Percentiles rank a stretch among this genome's conserved stretches.
Conservation (phyloP, 1,140 invertebrate species). For the Drosophila paulistorum region DNA sequence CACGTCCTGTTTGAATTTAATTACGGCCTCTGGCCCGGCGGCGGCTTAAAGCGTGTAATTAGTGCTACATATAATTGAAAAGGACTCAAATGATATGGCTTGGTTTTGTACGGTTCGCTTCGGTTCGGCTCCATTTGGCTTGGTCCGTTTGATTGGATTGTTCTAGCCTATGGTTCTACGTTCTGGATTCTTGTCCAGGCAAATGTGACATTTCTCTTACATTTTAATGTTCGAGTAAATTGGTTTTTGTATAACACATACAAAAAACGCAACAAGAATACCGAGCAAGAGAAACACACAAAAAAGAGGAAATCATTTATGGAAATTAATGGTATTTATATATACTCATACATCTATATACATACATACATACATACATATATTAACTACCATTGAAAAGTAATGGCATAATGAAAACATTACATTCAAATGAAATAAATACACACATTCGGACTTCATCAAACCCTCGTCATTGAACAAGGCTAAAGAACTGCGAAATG, state of each 20-base stretch:
- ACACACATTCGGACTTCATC: not conserved
- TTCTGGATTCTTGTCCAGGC: constrained; percentile 8
- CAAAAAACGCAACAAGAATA: constrained; percentile 1
- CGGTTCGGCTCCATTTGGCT: not conserved
- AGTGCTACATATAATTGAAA: constrained; percentile 70
- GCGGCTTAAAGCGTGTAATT: constrained; percentile 69
- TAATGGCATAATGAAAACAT: constrained; percentile 3
- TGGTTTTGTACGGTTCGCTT: not conserved
- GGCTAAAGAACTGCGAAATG: too few species aligned
- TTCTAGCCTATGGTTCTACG: constrained; percentile 11
- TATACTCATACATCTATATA: not conserved
- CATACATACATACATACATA: not conserved
- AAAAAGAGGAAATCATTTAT: constrained; percentile 27
- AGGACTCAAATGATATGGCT: constrained; percentile 63
- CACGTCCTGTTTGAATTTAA: constrained; percentile 59
- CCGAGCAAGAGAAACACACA: not conserved
- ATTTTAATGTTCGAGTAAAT: constrained; percentile 31
- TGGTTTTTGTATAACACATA: constrained; percentile 17
- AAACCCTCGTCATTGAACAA: not conserved
- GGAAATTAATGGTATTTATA: constrained; percentile 28
- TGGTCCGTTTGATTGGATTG: not conserved
- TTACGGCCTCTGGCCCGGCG: constrained; percentile 53
- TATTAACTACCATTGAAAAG: not conserved
- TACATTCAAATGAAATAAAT: constrained; percentile 1
- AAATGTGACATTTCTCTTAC: constrained; percentile 19